phyloP scores from a whole-genome alignment of 1,140 invertebrate species.

The Pinna nobilis region DNA sequence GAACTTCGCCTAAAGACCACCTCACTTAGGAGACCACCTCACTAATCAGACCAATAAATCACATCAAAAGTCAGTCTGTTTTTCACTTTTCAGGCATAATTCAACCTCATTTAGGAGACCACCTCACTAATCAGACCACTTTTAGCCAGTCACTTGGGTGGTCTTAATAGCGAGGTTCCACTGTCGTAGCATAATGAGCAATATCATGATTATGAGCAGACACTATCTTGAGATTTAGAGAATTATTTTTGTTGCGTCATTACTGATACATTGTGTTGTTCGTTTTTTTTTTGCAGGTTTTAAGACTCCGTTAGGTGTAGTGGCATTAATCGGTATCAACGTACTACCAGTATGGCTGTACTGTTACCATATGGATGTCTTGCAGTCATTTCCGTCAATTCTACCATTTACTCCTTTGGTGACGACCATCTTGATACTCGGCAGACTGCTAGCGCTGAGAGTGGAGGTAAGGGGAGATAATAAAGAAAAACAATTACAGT shows the following conservation, averaged over 20 bases:
- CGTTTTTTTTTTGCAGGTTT: constrained; percentile 55
- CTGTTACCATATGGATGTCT: constrained; percentile 22
- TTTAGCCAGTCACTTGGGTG: too few relatives aligned
- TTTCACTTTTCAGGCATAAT: too few relatives aligned
- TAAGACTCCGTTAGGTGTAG: constrained; percentile 55
- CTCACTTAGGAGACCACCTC: too few relatives aligned
- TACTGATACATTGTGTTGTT: neutral
- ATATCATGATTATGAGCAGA: too few relatives aligned
- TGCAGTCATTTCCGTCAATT: constrained; percentile 27
- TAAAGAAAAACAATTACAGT: neutral
- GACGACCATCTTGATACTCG: constrained; percentile 27
- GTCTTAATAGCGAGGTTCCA: too few relatives aligned
- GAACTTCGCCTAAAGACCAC: too few relatives aligned
- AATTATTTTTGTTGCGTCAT: neutral
- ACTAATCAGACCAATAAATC: too few relatives aligned
- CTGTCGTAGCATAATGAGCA: too few relatives aligned
- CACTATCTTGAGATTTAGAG: neutral
- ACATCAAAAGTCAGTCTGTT: too few relatives aligned
- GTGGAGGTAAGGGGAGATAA: constrained; percentile 48
- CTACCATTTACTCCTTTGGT: constrained; percentile 34
- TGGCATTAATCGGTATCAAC: constrained; percentile 56
- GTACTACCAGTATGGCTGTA: constrained; percentile 58
- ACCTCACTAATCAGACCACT: too few relatives aligned
- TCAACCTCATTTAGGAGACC: too few relatives aligned
- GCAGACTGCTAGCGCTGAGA: constrained; percentile 53